Evolutionary conservation across 2,888 invertebrate species (phyloP).

Genomic region (Chymomyza amoena): DNA sequence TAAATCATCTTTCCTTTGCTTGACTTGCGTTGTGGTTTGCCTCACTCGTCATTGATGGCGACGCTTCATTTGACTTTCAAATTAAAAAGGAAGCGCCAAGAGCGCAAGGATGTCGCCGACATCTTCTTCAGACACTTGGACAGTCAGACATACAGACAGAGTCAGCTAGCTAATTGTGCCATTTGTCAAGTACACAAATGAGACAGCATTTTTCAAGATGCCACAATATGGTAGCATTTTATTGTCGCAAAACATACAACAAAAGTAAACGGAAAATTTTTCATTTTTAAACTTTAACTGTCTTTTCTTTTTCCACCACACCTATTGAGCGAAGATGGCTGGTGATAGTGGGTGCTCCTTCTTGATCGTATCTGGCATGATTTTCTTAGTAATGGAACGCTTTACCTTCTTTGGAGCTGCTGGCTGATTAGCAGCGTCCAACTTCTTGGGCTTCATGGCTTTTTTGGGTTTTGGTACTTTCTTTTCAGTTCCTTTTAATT

Average conservation of each 20-base stretch:
- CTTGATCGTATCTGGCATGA: not conserved
- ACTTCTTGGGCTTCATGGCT: not conserved
- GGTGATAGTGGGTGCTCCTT: not conserved
- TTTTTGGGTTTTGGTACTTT: not conserved
- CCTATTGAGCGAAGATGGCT: not conserved
- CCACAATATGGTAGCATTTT: not conserved
- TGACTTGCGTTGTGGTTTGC: not conserved
- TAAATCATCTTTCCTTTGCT: not conserved
- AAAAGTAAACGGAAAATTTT: conserved; percentile 28
- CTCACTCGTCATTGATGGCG: conserved; percentile 7
- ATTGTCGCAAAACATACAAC: not conserved
- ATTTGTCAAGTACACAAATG: conserved; percentile 62
- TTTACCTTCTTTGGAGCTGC: not conserved
- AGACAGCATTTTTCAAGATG: conserved; percentile 49
- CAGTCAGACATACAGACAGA: conserved; percentile 9
- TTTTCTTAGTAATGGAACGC: not conserved
- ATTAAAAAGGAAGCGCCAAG: conserved; percentile 53
- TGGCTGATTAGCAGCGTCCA: not conserved
- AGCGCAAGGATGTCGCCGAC: conserved; percentile 26
- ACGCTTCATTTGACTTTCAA: conserved; percentile 60
- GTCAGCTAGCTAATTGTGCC: conserved; percentile 61
- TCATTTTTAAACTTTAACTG: conserved; percentile 3
- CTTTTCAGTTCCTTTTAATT: not conserved
- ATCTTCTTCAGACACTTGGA: not conserved
- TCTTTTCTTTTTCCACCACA: not conserved